phyloP scores from a whole-genome alignment of 2,888 invertebrate species.

The Hylaea fasciaria region DNA sequence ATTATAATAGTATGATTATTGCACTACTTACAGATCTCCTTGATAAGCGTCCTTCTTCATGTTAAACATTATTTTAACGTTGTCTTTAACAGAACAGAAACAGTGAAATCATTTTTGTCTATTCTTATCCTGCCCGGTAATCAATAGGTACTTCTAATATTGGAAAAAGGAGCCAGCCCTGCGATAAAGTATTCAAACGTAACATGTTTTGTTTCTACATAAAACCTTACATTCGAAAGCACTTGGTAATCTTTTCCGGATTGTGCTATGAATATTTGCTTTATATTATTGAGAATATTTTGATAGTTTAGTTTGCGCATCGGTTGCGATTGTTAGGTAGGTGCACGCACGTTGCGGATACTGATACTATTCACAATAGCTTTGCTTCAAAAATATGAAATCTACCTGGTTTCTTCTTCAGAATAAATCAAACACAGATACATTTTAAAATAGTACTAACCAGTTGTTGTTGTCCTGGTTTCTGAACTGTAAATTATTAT shows the following conservation, averaged over 20 bases:
- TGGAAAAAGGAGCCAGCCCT: constrained; percentile 6
- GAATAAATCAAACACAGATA: background rate
- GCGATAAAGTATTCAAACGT: constrained; percentile 32
- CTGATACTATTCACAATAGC: constrained; percentile 46
- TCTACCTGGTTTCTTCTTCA: background rate
- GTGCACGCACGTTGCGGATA: background rate
- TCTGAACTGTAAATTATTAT: no score
- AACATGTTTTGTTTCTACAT: constrained; percentile 30
- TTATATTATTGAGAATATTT: constrained; percentile 34
- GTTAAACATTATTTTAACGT: no score
- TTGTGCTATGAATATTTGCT: constrained; percentile 17
- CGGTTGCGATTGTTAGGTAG: constrained; percentile 2
- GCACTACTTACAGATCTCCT: no score
- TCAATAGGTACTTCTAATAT: no score
- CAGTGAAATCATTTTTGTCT: no score
- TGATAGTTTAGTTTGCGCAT: constrained; percentile 46
- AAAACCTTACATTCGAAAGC: constrained; percentile 14
- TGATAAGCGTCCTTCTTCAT: no score
- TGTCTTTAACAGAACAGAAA: no score
- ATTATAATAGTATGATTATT: background rate
- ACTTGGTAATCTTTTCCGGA: constrained; percentile 15
- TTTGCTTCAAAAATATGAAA: constrained; percentile 33
- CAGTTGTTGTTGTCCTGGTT: no score
- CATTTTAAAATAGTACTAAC: no score
- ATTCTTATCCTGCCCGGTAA: no score